Evolutionary conservation across 2,888 invertebrate genomes (phyloP).

Genomic region (Ceratothoa steindachneri): DNA sequence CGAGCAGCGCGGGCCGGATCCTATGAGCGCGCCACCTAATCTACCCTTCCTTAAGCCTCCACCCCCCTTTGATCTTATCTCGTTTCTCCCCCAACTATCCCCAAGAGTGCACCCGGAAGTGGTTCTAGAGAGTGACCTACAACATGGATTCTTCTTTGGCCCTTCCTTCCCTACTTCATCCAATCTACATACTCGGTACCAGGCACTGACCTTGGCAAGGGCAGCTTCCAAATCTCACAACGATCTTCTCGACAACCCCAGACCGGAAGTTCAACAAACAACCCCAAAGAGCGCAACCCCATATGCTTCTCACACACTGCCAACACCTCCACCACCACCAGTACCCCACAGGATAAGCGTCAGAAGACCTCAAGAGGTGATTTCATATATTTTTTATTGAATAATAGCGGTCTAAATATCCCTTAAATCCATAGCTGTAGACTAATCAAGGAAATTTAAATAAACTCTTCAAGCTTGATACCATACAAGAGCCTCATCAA

Average conservation of each 20-base stretch:
- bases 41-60: not conserved
- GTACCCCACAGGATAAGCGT: conserved; percentile 27
- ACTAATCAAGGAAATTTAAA: too few relatives aligned
- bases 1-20: not conserved
- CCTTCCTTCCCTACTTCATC: conserved; percentile 18
- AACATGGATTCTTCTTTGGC: not conserved
- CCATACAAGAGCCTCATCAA: too few relatives aligned
- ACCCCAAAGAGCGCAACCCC: not conserved
- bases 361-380: conserved; percentile 36
- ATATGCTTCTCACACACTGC: conserved; percentile 30
- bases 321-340: conserved; percentile 36
- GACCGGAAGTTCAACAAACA: not conserved
- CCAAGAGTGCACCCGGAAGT: not conserved
- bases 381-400: too few relatives aligned
- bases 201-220: conserved; percentile 35
- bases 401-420: too few relatives aligned
- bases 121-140: not conserved
- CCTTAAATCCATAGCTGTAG: too few relatives aligned
- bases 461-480: too few relatives aligned
- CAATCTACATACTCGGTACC: conserved; percentile 37
- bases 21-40: not conserved
- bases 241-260: conserved; percentile 18
- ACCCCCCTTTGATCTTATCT: conserved; percentile 43
- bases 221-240: conserved; percentile 41
- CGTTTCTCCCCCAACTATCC: conserved; percentile 39